Evolutionary conservation across 2,888 invertebrate genomes (phyloP), one percentile per base, ranked within the genome.

Genomic region (Orthosia cruda): DNA sequence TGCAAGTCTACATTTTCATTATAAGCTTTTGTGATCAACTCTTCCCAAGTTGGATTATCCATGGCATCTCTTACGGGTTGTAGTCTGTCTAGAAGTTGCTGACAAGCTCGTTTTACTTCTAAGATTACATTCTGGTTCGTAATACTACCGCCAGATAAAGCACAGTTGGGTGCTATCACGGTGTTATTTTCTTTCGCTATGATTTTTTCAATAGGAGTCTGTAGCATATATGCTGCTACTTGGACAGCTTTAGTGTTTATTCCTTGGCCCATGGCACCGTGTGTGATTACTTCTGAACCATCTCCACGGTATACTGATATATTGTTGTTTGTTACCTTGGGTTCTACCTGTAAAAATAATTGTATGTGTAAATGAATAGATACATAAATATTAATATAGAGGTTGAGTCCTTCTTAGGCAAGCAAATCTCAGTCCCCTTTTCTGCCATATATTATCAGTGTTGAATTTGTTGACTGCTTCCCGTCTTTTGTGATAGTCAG

Each of bases 211-310:
- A 78, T 55, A n/a, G 81, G 63, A 40, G 78, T 78, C 0, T 81
- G 72, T 0, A 81, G 70, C 7, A 80, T 32, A 23, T 72, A 61
- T 15, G 79, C 79, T 11, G 75, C 75, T 26, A 98, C 97, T 95
- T 98, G 98, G 4, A 97, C 97, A 0, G 97, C 97, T 96, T 98
- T 98, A 0, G 98, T 98, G 80, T 98, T 98, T 65, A 98, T 96
- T 9, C 98, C 98, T 95, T 98, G 98, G 0, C 98, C 98, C 91
- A 97, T 94, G 5, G 97, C 98, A n/a, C 97, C 97, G 84, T 98
- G 98, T 2, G 97, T 94, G 18, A 98, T 94, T 1, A 97, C 95
- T 0, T 98, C 97, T 1, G 97, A 97, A 3, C 97, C 98, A 91
- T 98, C 97, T 0, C 96, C 95, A 50, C 97, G 97, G 88, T 97